Evolutionary conservation across 2,888 invertebrate species (phyloP), one percentile per base, ranked within the genome.

Genomic region (Sympetrum striolatum): DNA sequence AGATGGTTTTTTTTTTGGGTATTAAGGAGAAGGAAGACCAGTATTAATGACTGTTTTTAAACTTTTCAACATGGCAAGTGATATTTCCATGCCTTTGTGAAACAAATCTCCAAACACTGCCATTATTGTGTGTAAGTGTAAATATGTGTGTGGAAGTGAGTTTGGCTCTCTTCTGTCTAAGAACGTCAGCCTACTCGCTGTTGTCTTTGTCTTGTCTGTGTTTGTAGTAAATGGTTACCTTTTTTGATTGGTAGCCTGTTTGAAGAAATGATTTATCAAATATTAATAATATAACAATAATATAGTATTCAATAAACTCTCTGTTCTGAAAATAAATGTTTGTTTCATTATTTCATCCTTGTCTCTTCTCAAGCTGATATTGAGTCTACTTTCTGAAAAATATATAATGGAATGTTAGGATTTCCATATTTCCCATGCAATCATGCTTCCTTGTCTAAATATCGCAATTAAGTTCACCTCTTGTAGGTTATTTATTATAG

Each of bases 31-130:
- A 86, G 37, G 86, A 86, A 86, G 86, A 86, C 86, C 86, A 86
- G 86, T 86, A 86, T 86, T 86, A 86, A 86, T 86, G 60, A 86
- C 86, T 86, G 86, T 86, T 86, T 86, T 64, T 86, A 86, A 86
- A 86, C 86, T 86, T 86, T 86, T 86, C 86, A 86, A 86, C 86
- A 86, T 86, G 86, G 86, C 86, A 86, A 86, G 86, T 86, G 86
- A 86, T 86, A 86, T 86, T 86, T 86, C 86, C 86, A 86, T 86
- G 86, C 86, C 86, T 86, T 86, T 86, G 86, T 86, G 86, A 86
- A 86, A 60, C 86, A 86, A 86, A 86, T 86, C 86, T 86, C 86
- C 86, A 86, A 86, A 86, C 86, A 86, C 86, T 86, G 86, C 86
- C 86, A 86, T 86, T 86, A 86, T 86, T 86, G 86, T 86, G 86